Conservation (phyloP, 2,888 invertebrate species). For the Elaeidobius kamerunicus region DNA sequence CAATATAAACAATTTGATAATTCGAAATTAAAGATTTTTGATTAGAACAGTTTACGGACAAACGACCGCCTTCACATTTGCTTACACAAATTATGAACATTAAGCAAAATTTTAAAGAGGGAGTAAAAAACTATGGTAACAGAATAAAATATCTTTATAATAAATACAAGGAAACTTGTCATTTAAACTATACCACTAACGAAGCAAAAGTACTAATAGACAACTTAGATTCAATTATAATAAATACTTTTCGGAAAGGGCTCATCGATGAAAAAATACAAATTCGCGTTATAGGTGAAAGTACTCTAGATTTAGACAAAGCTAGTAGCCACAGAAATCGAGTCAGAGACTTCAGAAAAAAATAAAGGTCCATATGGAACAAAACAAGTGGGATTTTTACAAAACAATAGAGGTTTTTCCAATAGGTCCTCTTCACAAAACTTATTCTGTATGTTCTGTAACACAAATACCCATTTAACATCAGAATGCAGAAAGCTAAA, state of each 20-base stretch:
- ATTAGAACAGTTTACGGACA: neutral
- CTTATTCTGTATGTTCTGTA: too few species aligned
- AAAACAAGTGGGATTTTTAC: too few species aligned
- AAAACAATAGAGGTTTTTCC: too few species aligned
- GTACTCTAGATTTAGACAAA: neutral
- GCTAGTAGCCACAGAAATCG: too few species aligned
- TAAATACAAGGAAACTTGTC: slow-evolving; percentile 1
- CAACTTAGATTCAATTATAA: neutral
- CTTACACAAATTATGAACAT: neutral
- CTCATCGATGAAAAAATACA: slow-evolving; percentile 1
- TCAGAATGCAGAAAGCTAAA: too few species aligned
- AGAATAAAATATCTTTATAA: neutral
- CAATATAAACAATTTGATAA: neutral
- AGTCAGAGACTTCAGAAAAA: too few species aligned
- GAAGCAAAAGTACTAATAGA: slow-evolving; percentile 8
- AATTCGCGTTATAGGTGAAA: slow-evolving; percentile 3
- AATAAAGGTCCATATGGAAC: too few species aligned
- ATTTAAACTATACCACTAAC: neutral
- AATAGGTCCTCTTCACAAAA: too few species aligned
- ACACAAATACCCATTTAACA: too few species aligned
- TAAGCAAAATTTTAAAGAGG: neutral
- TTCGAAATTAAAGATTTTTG: neutral
- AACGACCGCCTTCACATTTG: neutral
- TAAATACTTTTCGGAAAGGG: slow-evolving; percentile 5
- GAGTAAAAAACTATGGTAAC: neutral